Conservation (phyloP, 2,888 invertebrate species). For the Pandemis corylana region DNA sequence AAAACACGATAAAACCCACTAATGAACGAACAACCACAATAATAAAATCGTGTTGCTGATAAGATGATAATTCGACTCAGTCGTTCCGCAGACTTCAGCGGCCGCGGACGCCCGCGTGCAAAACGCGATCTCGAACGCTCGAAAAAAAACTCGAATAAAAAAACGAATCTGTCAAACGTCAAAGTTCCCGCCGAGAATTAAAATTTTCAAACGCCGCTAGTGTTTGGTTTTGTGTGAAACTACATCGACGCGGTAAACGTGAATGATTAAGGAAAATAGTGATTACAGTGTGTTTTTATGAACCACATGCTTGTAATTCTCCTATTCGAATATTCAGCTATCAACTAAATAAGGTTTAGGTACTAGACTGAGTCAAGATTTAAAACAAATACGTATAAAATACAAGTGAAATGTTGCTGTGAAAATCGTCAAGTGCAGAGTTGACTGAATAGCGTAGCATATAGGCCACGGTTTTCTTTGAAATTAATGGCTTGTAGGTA, state of each 20-base stretch:
- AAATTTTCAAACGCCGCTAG: constrained; percentile 32
- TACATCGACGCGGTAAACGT: background rate
- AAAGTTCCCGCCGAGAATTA: constrained; percentile 46
- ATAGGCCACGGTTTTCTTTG: constrained; percentile 4
- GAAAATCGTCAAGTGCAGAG: background rate
- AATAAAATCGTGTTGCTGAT: constrained; percentile 55
- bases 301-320: background rate
- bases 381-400: background rate
- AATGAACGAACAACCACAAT: constrained; percentile 44
- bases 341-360: background rate
- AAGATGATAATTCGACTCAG: constrained; percentile 64
- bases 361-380: background rate
- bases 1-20: constrained; percentile 32
- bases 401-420: background rate
- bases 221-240: constrained; percentile 4
- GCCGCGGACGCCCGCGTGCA: constrained; percentile 65
- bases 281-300: background rate
- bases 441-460: background rate
- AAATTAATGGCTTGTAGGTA: constrained; percentile 10
- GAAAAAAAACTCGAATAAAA: constrained; percentile 63
- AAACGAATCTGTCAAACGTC: constrained; percentile 42
- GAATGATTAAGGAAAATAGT: background rate
- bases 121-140: constrained; percentile 67
- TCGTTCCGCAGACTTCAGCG: constrained; percentile 71
- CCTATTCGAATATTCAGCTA: background rate